Conservation (phyloP, 2,888 invertebrate genomes). For the Smittia aterrima region DNA sequence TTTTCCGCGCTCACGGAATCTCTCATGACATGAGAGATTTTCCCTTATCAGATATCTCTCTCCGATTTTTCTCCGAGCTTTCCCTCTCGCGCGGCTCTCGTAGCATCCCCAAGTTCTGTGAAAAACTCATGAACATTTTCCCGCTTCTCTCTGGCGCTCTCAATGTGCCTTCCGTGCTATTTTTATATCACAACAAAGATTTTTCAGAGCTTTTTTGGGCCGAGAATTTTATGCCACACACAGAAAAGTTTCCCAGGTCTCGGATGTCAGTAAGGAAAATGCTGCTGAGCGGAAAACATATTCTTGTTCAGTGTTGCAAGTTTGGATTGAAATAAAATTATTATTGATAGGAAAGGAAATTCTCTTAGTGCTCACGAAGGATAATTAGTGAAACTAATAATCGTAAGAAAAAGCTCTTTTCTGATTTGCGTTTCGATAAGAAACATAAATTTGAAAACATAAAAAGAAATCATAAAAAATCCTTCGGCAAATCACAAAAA, state of each 20-base stretch:
- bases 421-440: background rate
- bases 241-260: conserved; percentile 42
- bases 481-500: too few species aligned
- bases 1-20: too few species aligned
- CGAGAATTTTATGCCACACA: conserved; percentile 17
- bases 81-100: too few species aligned
- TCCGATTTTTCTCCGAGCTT: background rate
- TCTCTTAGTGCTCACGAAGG: too few species aligned
- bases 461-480: too few species aligned
- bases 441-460: too few species aligned
- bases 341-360: background rate
- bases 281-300: conserved; percentile 29
- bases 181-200: conserved; percentile 1
- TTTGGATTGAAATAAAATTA: background rate
- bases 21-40: background rate
- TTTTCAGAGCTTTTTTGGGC: background rate
- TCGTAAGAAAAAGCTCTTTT: background rate
- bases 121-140: too few species aligned
- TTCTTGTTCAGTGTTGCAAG: background rate
- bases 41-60: background rate
- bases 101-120: too few species aligned
- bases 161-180: background rate
- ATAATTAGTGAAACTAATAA: too few species aligned
- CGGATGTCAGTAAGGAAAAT: conserved; percentile 40
- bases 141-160: too few species aligned